Evolutionary conservation across 92 coral and sea anemone species (phyloP), one percentile per base, ranked within the genome.

Genomic region (Heliopora coerulea): DNA sequence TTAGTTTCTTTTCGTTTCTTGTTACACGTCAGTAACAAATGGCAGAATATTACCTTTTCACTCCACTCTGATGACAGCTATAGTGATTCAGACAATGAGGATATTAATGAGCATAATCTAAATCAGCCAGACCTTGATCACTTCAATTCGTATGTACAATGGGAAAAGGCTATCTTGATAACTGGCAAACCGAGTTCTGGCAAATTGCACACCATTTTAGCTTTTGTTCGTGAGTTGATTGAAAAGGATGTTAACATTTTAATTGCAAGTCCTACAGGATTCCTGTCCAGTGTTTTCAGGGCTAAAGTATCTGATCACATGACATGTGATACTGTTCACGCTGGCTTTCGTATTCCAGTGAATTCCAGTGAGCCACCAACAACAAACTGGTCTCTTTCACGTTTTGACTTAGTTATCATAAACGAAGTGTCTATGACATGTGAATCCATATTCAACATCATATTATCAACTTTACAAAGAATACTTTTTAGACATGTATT

Each of bases 371-470:
- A 69, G 0, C 49, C 8, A 3, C 61, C 50, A 18, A 63, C 6
- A 33, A 68, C 48, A 0, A 79, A 79, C 59, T 68, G 58, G 68
- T 0, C 50, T 0, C 4, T 68, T 0, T 56, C 74, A 25, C 6
- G 14, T 1, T 79, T 37, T 39, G 70, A 79, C 42, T 20, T 79
- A 14, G 58, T 79, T 11, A 35, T n/a, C n/a, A n/a, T 68, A 0
- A 70, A 79, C 54, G 83, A 68, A 25, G 3, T 62, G 8, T 78
- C 76, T 1, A 78, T 78, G 77, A 42, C 66, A 17, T 18, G 30
- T 8, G 18, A 19, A 20, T 25, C 7, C 0, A 2, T 64, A 1
- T 72, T 72, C 26, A 35, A 31, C 3, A 76, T 29, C 28, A 21
- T 50, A 10, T 12, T 62, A 19, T 3, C 1, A 13, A 78, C 75